Base-by-base conservation (phyloP, 1,140 invertebrate species). In the Ceratina japonica region DNA sequence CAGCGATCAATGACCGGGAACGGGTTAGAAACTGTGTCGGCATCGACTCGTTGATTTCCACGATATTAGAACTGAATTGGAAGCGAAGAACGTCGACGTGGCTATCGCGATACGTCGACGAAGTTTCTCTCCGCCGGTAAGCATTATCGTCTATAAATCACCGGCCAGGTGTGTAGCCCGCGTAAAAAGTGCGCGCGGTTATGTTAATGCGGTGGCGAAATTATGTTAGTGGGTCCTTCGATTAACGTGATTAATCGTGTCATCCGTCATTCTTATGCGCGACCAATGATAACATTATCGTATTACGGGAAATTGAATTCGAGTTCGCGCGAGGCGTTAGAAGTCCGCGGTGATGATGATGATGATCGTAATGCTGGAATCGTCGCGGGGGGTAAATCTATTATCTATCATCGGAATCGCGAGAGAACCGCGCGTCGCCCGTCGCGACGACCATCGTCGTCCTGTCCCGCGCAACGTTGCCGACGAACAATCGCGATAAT, bases 231-330 rank as follows among this genome's bases (percentile, higher is more conserved):
- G 49, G 49, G 81, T 52, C 63, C 20, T 63, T 58, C 64, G 82
- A 80, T 84, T 71, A 51, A 52, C 73, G 56, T 84, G 83, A 84
- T 84, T 80, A 80, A 85, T 85, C 70, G 74, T 61, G 65, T 84
- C 83, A 81, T 85, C 81, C 82, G 74, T 85, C 83, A 77, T 84
- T 69, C 74, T 85, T 81, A 65, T 27, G 69, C 66, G 63, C 66
- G 27, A 59, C n/a, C 72, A 80, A 75, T 68, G 82, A 84, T 84
- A 84, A 84, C 73, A 84, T 84, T 84, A 84, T 84, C 83, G 82
- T 77, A 64, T 84, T 84, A 76, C 73, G 72, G 82, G 73, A 84
- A 83, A 84, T 84, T 84, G 78, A 84, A 84, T 84, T 84, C 76
- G 80, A 72, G 73, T 61, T 64, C 15, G 16, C 22, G 44, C 16